phyloP scores from a whole-genome alignment of 2,797 vertebrate species.

The Saxicola maurus region DNA sequence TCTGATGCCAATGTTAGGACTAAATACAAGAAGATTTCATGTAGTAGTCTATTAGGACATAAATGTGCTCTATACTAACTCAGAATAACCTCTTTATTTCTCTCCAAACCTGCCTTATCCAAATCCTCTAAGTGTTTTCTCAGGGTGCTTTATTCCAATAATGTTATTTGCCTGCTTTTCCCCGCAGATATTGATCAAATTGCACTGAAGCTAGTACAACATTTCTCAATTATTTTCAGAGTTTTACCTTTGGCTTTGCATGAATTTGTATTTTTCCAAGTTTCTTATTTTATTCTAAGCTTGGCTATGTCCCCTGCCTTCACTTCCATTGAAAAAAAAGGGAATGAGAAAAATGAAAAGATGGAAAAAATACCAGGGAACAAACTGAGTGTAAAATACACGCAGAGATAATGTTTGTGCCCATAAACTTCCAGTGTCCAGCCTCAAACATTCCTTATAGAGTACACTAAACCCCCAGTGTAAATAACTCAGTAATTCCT shows the following conservation, averaged over 20 bases:
- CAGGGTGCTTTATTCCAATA: not conserved
- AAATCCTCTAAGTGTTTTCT: not conserved
- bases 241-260: not conserved
- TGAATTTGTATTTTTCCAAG: not conserved
- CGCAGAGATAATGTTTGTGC: rapidly evolving
- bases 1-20: not conserved
- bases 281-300: not conserved
- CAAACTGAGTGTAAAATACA: not conserved
- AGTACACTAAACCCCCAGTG: not conserved
- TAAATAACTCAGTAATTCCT: not conserved
- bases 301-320: not conserved
- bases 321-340: not conserved
- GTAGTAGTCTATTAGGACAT: not conserved
- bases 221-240: not conserved
- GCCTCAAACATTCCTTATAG: not conserved
- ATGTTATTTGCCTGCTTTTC: not conserved
- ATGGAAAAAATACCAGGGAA: not conserved
- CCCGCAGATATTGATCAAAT: not conserved
- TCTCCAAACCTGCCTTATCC: not conserved
- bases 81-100: not conserved
- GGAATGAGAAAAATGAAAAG: not conserved
- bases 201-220: not conserved
- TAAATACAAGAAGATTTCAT: not conserved
- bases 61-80: not conserved
- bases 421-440: not conserved